phyloP scores from a whole-genome alignment of 53 echinoderm and acorn worm genomes.

The Antedon mediterranea region DNA sequence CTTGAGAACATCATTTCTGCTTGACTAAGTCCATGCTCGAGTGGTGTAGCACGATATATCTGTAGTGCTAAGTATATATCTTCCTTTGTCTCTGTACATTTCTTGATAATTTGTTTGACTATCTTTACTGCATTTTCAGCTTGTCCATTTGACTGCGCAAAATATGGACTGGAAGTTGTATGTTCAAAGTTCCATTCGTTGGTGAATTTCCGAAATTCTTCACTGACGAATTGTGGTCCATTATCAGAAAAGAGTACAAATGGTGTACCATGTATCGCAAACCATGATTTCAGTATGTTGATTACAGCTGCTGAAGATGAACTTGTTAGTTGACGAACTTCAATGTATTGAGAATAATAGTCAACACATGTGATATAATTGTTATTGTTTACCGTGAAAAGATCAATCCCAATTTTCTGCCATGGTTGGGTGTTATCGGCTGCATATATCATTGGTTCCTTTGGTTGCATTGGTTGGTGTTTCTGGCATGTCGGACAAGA shows the following conservation, averaged over 20 bases:
- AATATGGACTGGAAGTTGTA: conserved; percentile 10
- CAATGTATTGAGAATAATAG: too few species aligned
- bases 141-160: conserved; percentile 14
- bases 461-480: background rate
- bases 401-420: background rate
- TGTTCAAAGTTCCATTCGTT: conserved; percentile 16
- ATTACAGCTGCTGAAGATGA: background rate
- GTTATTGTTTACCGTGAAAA: background rate
- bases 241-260: background rate
- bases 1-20: conserved; percentile 2
- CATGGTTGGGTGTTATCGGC: too few species aligned
- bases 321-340: too few species aligned
- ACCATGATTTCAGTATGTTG: background rate
- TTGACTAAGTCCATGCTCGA: background rate
- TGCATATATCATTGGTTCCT: conserved; percentile 8
- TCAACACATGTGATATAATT: too few species aligned
- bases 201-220: background rate
- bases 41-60: background rate
- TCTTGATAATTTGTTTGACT: background rate
- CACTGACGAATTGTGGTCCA: conserved; percentile 8
- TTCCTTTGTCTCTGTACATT: background rate
- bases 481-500: conserved; percentile 4
- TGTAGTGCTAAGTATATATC: conserved; percentile 4
- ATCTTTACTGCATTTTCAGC: conserved; percentile 11
- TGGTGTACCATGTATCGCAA: background rate